These are phyloP conservation scores for Zeugodacus cucurbitae DNA, from an alignment of 1,140 invertebrate genomes.

Conservation along the genomic window DNA sequence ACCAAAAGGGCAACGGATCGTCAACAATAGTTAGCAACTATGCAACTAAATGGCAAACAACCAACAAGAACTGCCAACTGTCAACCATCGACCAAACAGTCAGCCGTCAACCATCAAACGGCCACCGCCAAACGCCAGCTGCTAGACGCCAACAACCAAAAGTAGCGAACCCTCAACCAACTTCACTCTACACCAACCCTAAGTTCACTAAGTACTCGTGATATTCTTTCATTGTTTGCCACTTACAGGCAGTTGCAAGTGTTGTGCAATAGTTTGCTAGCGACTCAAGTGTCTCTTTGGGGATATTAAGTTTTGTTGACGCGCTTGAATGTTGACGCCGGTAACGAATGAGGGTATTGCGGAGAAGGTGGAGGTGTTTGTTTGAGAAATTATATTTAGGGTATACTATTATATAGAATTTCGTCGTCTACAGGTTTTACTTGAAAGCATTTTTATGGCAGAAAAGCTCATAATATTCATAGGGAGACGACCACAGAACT, in stretches of 20 bases:
- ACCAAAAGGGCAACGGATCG: neutral
- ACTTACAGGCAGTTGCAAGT: neutral
- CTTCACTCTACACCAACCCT: neutral
- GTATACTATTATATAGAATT: no score
- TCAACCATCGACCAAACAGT: neutral
- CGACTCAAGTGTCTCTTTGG: conserved; percentile 19
- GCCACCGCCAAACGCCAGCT: neutral
- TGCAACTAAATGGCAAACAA: neutral
- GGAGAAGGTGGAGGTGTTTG: neutral
- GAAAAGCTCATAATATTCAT: no score
- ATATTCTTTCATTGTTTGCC: conserved; percentile 27
- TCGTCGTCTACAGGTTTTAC: no score
- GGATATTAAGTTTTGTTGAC: conserved; percentile 14
- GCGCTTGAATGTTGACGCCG: neutral
- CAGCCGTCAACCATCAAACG: neutral
- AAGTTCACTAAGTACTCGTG: neutral
- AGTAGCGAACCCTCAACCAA: neutral
- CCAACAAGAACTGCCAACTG: neutral
- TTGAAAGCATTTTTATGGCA: no score
- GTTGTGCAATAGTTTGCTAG: conserved; percentile 17
- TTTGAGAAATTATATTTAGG: no score
- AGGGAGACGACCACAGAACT: no score
- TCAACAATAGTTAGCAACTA: neutral
- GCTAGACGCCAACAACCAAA: neutral
- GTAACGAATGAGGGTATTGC: neutral